phyloP scores from a whole-genome alignment of 1,140 invertebrate genomes.

The Drosophila pandora region DNA sequence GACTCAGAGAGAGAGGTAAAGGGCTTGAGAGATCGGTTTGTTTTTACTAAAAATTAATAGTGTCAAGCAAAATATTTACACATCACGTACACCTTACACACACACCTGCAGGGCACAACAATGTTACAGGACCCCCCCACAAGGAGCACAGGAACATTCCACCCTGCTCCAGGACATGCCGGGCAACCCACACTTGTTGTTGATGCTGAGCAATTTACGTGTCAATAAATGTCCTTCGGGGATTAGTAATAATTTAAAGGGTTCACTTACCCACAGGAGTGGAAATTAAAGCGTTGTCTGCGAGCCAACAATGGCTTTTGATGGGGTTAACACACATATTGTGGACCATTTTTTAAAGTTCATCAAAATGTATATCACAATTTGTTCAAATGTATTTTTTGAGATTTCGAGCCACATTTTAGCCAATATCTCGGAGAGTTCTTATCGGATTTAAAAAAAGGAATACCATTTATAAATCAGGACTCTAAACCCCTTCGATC shows the following conservation, averaged over 20 bases:
- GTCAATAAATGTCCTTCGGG: conserved; percentile 53
- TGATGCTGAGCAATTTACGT: conserved; percentile 48
- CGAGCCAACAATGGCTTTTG: too few species aligned
- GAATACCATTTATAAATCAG: too few species aligned
- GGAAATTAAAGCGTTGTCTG: neutral
- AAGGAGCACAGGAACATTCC: conserved; percentile 17
- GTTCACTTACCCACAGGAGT: neutral
- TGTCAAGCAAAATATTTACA: conserved; percentile 67
- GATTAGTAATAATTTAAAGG: conserved; percentile 37
- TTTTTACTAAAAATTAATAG: conserved; percentile 70
- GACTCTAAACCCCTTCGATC: too few species aligned
- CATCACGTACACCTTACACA: conserved; percentile 61
- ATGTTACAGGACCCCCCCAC: conserved; percentile 6
- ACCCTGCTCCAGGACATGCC: neutral
- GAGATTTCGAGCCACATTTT: too few species aligned
- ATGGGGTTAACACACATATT: neutral
- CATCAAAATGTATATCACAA: too few species aligned
- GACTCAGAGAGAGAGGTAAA: conserved; percentile 1
- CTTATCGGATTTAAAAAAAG: too few species aligned
- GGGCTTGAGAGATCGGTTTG: conserved; percentile 29
- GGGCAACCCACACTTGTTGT: conserved; percentile 24
- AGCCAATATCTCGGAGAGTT: too few species aligned
- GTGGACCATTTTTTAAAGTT: neutral
- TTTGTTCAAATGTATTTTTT: neutral
- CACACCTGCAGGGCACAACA: conserved; percentile 44